phyloP scores from a whole-genome alignment of 2,797 vertebrate genomes.

The Philypnodon macrostomus region DNA sequence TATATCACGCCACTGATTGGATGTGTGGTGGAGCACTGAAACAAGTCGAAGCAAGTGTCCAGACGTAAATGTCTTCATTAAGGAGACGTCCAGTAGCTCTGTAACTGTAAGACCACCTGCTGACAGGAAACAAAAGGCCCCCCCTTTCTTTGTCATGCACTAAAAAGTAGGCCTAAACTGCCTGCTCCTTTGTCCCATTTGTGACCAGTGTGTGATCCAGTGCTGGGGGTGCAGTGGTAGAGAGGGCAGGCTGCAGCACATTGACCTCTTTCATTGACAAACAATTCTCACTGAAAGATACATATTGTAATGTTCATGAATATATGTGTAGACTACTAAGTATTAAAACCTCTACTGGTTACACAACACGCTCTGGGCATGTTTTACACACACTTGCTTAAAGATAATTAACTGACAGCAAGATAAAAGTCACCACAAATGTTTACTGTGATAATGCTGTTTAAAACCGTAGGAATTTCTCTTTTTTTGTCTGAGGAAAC shows the following conservation, averaged over 20 bases:
- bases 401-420: conserved; percentile 4
- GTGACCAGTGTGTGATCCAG: conserved; percentile 16
- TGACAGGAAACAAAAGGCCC: conserved; percentile 40
- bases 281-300: too few relatives aligned
- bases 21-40: background rate
- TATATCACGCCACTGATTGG: background rate
- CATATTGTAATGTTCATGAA: too few relatives aligned
- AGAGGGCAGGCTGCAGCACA: background rate
- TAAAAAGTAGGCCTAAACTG: conserved; percentile 37
- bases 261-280: background rate
- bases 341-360: too few relatives aligned
- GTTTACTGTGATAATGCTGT: background rate
- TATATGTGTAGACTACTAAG: too few relatives aligned
- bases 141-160: conserved; percentile 6
- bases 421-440: background rate
- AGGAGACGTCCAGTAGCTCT: conserved; percentile 21
- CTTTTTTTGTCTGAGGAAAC: background rate
- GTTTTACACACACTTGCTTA: conserved; percentile 6
- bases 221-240: conserved; percentile 1
- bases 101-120: conserved; percentile 46
- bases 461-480: background rate
- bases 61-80: background rate
- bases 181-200: conserved; percentile 23
- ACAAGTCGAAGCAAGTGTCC: background rate
- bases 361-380: too few relatives aligned